A percentile compares a stretch with the other conserved stretches of the same genome.
Conservation (phyloP, 2,888 invertebrate species). For the Cyaniris semiargus region DNA sequence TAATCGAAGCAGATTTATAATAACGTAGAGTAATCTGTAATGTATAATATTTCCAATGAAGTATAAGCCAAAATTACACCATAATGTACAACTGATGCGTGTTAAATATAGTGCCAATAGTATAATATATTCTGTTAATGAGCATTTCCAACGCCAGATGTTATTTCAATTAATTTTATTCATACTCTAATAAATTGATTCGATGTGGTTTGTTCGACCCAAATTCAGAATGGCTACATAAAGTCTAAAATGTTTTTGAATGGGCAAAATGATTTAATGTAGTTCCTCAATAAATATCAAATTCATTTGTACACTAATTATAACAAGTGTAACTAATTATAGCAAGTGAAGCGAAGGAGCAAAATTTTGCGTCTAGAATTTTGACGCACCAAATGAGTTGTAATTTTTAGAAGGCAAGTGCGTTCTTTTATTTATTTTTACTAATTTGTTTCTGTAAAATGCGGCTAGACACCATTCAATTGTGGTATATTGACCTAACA, state of each 20-base stretch:
- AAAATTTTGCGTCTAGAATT: neutral
- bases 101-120: conserved; percentile 66
- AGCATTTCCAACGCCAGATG: conserved; percentile 30
- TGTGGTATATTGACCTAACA: conserved; percentile 11
- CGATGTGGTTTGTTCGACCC: conserved; percentile 16
- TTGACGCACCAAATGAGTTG: conserved; percentile 2
- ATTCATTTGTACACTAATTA: neutral
- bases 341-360: neutral
- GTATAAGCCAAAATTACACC: conserved; percentile 68
- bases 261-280: conserved; percentile 3
- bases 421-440: conserved; percentile 5
- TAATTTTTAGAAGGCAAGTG: neutral
- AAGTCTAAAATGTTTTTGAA: neutral
- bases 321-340: neutral
- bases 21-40: neutral
- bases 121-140: conserved; percentile 48
- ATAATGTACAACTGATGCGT: conserved; percentile 71
- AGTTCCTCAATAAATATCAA: neutral
- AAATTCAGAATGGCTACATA: neutral
- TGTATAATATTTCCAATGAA: conserved; percentile 24
- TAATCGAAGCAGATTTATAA: conserved; percentile 62
- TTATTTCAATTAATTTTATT: conserved; percentile 26
- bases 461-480: neutral
- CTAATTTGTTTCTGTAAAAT: neutral
- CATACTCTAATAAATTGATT: conserved; percentile 14